Percentiles rank a stretch among this genome's conserved stretches.
These are phyloP conservation scores for Cariama cristata DNA, from an alignment of 2,113 vertebrate genomes.

Conservation along the genomic window DNA sequence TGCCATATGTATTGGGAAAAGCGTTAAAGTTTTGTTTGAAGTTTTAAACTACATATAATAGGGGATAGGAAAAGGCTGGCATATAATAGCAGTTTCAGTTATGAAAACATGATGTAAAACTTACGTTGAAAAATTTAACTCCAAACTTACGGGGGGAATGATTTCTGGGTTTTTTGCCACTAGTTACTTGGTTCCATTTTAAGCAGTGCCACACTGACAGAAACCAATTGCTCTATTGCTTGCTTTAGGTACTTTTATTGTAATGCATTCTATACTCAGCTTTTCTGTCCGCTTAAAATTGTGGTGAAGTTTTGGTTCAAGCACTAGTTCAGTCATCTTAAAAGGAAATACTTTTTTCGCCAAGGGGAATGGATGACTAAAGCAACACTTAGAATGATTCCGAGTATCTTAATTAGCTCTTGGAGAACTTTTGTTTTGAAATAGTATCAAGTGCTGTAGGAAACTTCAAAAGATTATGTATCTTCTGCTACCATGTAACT, in stretches of 20 bases:
- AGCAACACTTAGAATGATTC: background rate
- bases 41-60: background rate
- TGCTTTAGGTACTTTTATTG: background rate
- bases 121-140: background rate
- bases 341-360: background rate
- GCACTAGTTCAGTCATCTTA: background rate
- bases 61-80: background rate
- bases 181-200: background rate
- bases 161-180: background rate
- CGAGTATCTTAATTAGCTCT: background rate
- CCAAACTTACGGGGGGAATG: background rate
- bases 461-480: conserved; percentile 30
- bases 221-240: background rate
- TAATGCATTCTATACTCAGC: background rate
- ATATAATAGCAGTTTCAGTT: background rate
- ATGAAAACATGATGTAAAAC: background rate
- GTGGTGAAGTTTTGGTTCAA: background rate
- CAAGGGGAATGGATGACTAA: background rate
- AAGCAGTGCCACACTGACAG: background rate
- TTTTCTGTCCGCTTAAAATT: background rate
- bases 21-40: background rate
- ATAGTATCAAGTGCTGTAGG: conserved; percentile 15
- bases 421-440: conserved; percentile 69
- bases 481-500: background rate
- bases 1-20: background rate